phyloP scores from a whole-genome alignment of 2,113 vertebrate species.

The Propithecus coquereli region DNA sequence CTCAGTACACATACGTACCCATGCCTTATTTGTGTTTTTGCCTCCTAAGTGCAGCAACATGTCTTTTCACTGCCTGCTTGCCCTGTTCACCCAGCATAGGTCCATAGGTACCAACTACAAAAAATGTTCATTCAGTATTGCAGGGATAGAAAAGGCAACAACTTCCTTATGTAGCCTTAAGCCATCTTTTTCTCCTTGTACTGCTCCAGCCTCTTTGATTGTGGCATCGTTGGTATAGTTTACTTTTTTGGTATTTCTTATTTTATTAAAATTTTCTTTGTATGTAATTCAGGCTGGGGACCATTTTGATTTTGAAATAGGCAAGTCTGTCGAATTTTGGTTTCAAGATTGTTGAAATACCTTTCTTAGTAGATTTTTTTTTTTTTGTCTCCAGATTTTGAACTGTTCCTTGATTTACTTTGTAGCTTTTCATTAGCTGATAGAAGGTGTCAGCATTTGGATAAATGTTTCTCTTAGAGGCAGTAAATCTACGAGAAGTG shows the following conservation, averaged over 20 bases:
- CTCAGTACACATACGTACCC: neutral
- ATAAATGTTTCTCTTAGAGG: conserved; percentile 15
- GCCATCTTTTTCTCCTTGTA: neutral
- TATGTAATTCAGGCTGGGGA: neutral
- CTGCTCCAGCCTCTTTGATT: neutral
- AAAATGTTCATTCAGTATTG: neutral
- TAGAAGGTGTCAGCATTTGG: neutral
- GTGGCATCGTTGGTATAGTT: conserved; percentile 11
- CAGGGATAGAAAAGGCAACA: neutral
- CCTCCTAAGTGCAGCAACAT: neutral
- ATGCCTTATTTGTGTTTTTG: neutral
- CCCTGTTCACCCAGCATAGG: neutral
- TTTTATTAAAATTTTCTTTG: neutral
- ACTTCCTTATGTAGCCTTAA: neutral
- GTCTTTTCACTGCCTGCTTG: neutral
- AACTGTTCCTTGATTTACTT: neutral
- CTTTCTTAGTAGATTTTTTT: neutral
- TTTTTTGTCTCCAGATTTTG: neutral
- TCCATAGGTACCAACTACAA: neutral
- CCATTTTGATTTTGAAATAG: neutral
- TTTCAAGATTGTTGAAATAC: neutral
- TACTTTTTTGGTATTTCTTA: conserved; percentile 10
- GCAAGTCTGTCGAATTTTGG: neutral
- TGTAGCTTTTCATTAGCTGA: neutral
- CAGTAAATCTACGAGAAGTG: neutral